Percentiles rank a stretch among this genome's conserved stretches.
These are phyloP conservation scores for Cyanoramphus novaezelandiae DNA, from an alignment of 2,113 vertebrate genomes.

Conservation along the genomic window DNA sequence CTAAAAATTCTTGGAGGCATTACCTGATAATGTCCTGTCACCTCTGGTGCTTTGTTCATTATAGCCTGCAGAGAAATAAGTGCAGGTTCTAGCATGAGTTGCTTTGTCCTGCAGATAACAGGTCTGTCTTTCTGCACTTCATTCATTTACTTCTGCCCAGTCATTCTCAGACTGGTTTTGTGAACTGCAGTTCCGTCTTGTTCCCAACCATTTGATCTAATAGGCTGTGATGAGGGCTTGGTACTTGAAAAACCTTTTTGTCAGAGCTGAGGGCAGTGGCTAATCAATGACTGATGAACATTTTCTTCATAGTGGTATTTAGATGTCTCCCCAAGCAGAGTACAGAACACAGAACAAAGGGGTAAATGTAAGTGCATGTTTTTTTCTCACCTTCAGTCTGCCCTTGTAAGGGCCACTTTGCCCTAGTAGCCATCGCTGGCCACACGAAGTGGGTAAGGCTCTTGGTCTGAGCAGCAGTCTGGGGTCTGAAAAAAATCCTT, in stretches of 20 bases:
- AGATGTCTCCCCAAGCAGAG: background rate
- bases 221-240: background rate
- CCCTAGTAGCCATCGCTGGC: background rate
- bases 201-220: background rate
- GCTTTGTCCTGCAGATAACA: background rate
- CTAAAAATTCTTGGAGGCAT: background rate
- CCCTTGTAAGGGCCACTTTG: fast-evolving
- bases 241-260: background rate
- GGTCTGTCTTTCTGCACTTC: background rate
- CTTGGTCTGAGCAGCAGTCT: background rate
- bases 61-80: background rate
- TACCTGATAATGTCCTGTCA: background rate
- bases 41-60: background rate
- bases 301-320: background rate
- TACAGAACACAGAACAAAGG: background rate
- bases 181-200: background rate
- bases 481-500: background rate
- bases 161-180: background rate
- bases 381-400: background rate
- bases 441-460: fast-evolving
- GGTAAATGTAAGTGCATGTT: background rate
- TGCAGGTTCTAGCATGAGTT: background rate
- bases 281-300: constrained; percentile 20
- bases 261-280: background rate
- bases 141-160: background rate